Percentiles rank a stretch among this genome's conserved stretches.
Evolutionary conservation across 2,888 invertebrate species (phyloP).

Genomic region (Lasioglossum morio): DNA sequence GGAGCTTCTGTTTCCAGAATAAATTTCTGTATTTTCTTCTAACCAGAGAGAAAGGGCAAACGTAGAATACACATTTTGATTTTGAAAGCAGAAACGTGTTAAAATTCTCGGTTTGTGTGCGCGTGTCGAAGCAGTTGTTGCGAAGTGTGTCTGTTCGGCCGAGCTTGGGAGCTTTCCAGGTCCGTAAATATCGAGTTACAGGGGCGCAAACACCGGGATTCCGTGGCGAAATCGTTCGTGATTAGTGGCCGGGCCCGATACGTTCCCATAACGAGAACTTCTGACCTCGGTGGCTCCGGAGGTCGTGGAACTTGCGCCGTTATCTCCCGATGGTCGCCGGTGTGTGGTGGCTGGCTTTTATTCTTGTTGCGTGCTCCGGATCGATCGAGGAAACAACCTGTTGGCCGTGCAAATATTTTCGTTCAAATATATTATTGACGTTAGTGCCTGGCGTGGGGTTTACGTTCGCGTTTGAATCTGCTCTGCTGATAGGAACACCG

Average conservation of each 20-base stretch:
- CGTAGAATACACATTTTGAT: no score
- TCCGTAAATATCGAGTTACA: constrained; percentile 62
- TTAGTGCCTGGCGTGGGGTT: not conserved
- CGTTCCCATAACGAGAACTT: constrained; percentile 24
- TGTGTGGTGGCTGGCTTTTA: constrained; percentile 21
- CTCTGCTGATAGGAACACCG: not conserved
- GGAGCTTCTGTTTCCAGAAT: no score
- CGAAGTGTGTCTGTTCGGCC: not conserved
- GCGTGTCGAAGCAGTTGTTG: constrained; percentile 28
- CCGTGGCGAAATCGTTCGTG: constrained; percentile 44
- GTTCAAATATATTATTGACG: constrained; percentile 40
- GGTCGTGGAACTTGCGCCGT: not conserved
- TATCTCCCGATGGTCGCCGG: not conserved
- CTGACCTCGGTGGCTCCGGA: not conserved
- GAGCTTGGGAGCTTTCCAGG: not conserved
- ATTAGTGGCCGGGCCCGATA: constrained; percentile 18
- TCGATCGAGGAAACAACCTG: constrained; percentile 44
- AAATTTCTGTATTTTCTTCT: no score
- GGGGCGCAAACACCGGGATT: constrained; percentile 49
- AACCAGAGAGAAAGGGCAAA: no score
- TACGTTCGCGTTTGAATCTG: constrained; percentile 5
- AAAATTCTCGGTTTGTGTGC: not conserved
- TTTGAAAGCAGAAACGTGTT: not conserved
- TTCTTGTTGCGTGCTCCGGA: constrained; percentile 28
- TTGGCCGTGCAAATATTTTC: constrained; percentile 56